Evolutionary conservation across 2,888 invertebrate genomes (phyloP).

Genomic region (Gastrophysa polygoni): DNA sequence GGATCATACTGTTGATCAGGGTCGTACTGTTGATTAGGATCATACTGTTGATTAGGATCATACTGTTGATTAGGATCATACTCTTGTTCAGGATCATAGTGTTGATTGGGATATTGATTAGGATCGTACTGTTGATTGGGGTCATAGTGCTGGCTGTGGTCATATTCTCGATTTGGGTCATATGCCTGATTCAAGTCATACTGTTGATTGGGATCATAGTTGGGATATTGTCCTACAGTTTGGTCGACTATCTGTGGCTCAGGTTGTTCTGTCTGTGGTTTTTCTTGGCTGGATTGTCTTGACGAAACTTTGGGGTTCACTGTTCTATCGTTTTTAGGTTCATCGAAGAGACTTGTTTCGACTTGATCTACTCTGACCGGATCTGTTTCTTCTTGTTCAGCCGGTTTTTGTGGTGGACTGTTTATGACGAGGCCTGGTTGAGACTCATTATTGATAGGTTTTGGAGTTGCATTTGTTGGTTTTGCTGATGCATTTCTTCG

Average conservation of each 20-base stretch:
- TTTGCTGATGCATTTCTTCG: constrained; percentile 43
- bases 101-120: constrained; percentile 42
- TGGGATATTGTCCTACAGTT: constrained; percentile 41
- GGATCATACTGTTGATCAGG: constrained; percentile 49
- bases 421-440: neutral
- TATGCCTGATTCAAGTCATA: constrained; percentile 49
- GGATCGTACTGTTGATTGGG: constrained; percentile 41
- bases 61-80: constrained; percentile 36
- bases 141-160: constrained; percentile 31
- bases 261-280: constrained; percentile 15
- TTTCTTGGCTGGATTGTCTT: constrained; percentile 36
- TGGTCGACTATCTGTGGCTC: constrained; percentile 27
- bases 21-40: constrained; percentile 38
- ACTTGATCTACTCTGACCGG: neutral
- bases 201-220: constrained; percentile 36
- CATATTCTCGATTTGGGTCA: constrained; percentile 42
- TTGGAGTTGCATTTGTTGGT: constrained; percentile 13
- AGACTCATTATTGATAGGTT: neutral
- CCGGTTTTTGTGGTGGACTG: neutral
- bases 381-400: neutral
- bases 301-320: constrained; percentile 8
- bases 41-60: constrained; percentile 49
- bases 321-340: neutral
- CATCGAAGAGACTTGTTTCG: neutral
- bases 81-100: constrained; percentile 41